Evolutionary conservation across 2,797 vertebrate genomes (phyloP), one percentile per base, ranked within the genome.

Genomic region (Tokudaia muenninki): DNA sequence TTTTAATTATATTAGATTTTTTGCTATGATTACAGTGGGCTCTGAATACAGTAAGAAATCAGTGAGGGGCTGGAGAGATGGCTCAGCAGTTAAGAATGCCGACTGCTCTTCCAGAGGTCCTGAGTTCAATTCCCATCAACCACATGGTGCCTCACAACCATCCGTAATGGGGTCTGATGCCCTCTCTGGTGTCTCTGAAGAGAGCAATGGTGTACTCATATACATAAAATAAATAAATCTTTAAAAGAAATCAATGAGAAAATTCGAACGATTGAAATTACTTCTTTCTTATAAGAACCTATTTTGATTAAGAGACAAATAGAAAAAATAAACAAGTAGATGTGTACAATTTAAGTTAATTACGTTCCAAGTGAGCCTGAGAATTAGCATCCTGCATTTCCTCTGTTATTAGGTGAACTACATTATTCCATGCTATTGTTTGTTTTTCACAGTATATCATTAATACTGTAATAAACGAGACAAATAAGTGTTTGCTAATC

Each of bases 251-350:
- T 91, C 9, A 97, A 91, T 6, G 13, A 80, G 6, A 87, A 92
- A 94, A 26, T 92, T 89, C 29, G 91, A 82, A 70, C 91, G 34
- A 87, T 26, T 96, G 16, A 26, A 84, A 90, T 91, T 74, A 90
- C 2, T 79, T 94, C 83, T 87, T 89, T 74, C 50, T 10, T 80
- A 34, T 74, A 95, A 87, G 83, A 44, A 82, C 6, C 13, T 87
- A 94, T 70, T 96, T 87, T 87, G 9, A 94, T 14, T 65, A 92
- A 91, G 63, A 74, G 57, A 94, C 37, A 94, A 97, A 92, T 75
- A 80, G 29, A 94, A 92, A 75, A 41, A 86, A 50, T 77, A 9
- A 91, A 31, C 31, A 93, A 90, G 79, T 10, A 44, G 8, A 93
- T 72, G 74, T n/a, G 41, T 59, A 89, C 22, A 78, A 17, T 83